Base-by-base conservation (phyloP, 2,113 vertebrate genomes). In the Bos indicus region DNA sequence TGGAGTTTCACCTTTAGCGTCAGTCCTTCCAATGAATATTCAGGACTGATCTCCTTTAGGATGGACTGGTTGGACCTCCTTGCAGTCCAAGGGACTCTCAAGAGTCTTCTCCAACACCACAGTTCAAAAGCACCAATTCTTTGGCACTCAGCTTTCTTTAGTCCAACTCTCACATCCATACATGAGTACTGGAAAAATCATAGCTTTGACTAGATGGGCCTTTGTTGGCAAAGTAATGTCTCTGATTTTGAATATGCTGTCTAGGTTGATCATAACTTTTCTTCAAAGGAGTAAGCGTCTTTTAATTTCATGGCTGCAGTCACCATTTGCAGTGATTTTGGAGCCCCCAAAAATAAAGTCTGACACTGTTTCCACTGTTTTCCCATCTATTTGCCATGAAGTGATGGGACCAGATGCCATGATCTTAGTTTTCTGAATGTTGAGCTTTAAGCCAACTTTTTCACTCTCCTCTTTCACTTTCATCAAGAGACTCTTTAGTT, bases 301-400 rank as follows among this genome's bases (percentile, higher is more conserved):
- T 21, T 67, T 71, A 71, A 71, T 36, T 71, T 71, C 33, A 36
- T 11, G n/a, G n/a, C 33, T 36, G 33, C 33, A 10, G 0, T 36
- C 33, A 67, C 64, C 4, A 67, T 67, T 4, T 19, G 33, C 64
- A 71, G 9, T 71, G 64, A 71, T 71, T 36, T 36, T 36, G 9
- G 64, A 71, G 17, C 33, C 64, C 64, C 0, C 0, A 0, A 11
- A 67, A 36, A 36, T 21, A 5, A 64, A 19, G 33, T 21, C 17
- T 10, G 33, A 0, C 33, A 67, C 28, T 62, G 30, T 16, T 62
- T 62, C 60, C 30, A 15, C 8, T n/a, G 7, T 67, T 67, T 67
- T 16, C 8, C n/a, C 64, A 36, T 71, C n/a, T 71, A 36, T 36
- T 21, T 71, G 2, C 17, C 4, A 6, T 71, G n/a, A 5, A 71